These are phyloP conservation scores for Tachystola acroxantha DNA, from an alignment of 2,888 invertebrate species.

Conservation along the genomic window DNA sequence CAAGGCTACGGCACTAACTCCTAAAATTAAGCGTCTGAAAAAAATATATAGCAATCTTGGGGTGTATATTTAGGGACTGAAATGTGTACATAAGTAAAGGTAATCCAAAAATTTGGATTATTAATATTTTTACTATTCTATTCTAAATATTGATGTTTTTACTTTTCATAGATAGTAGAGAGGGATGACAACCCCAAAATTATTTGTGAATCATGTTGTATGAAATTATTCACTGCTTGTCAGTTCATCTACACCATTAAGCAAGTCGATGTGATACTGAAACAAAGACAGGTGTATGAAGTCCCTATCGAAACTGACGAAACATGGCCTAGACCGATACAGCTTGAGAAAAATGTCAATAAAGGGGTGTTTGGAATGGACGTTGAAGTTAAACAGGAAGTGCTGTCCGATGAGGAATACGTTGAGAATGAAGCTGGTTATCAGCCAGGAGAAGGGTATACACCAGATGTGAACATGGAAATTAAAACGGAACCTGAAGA, in stretches of 20 bases:
- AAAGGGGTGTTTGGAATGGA: slow-evolving; percentile 21
- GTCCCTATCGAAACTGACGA: slow-evolving; percentile 15
- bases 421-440: slow-evolving; percentile 11
- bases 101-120: too few species aligned
- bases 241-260: slow-evolving; percentile 37
- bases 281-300: slow-evolving; percentile 21
- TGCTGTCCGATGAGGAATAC: slow-evolving; percentile 51
- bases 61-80: too few species aligned
- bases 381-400: slow-evolving; percentile 57
- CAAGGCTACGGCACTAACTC: too few species aligned
- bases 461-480: slow-evolving; percentile 30
- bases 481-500: slow-evolving; percentile 66
- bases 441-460: not conserved
- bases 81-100: too few species aligned
- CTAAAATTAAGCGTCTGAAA: too few species aligned
- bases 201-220: slow-evolving; percentile 47
- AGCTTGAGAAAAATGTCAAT: slow-evolving; percentile 42
- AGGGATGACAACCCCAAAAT: slow-evolving; percentile 47
- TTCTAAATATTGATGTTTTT: too few species aligned
- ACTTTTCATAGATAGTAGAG: slow-evolving; percentile 36
- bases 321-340: slow-evolving; percentile 61
- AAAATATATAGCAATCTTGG: too few species aligned
- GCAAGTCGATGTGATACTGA: slow-evolving; percentile 35
- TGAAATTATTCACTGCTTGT: slow-evolving; percentile 39
- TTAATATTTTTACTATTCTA: too few species aligned